Evolutionary conservation across 2,113 vertebrate genomes (phyloP).

Genomic region (Brachyhypopomus occidentalis): DNA sequence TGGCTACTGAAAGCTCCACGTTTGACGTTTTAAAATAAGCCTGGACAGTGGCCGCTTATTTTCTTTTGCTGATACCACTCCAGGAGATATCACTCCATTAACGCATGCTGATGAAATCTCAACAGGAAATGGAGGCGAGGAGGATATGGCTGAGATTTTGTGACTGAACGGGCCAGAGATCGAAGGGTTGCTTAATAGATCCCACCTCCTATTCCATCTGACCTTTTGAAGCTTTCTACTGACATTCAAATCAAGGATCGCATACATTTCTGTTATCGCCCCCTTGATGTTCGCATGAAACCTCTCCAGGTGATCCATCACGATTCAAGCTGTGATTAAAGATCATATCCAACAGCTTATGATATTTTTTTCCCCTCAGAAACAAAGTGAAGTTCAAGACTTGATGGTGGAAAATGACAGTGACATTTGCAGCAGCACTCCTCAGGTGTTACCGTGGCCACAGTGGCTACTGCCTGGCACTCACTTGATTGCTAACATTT

Average conservation of each 20-base stretch:
- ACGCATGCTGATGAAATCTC: slow-evolving; percentile 35
- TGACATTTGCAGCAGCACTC: slow-evolving; percentile 46
- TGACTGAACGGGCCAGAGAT: slow-evolving; percentile 16
- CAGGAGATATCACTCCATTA: slow-evolving; percentile 36
- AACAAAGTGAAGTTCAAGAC: background rate
- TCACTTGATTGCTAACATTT: slow-evolving; percentile 45
- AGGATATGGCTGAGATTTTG: slow-evolving; percentile 11
- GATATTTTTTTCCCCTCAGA: background rate
- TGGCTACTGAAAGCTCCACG: slow-evolving; percentile 19
- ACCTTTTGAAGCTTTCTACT: slow-evolving; percentile 15
- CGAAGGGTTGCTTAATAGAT: slow-evolving; percentile 33
- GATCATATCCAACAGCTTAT: slow-evolving; percentile 9
- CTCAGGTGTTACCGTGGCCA: slow-evolving; percentile 26
- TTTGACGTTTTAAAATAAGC: slow-evolving; percentile 35
- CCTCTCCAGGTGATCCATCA: slow-evolving; percentile 6
- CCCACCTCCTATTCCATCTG: background rate
- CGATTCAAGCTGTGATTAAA: slow-evolving; percentile 14
- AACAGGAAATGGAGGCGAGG: slow-evolving; percentile 28
- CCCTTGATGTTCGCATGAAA: background rate
- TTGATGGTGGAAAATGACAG: slow-evolving; percentile 15
- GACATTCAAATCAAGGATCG: slow-evolving; percentile 11
- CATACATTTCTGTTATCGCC: background rate
- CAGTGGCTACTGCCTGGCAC: slow-evolving; percentile 11
- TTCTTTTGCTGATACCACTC: slow-evolving; percentile 11
- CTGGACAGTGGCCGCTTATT: slow-evolving; percentile 16